phyloP scores from a whole-genome alignment of 2,888 invertebrate species.

The Anagyrus pseudococci region DNA sequence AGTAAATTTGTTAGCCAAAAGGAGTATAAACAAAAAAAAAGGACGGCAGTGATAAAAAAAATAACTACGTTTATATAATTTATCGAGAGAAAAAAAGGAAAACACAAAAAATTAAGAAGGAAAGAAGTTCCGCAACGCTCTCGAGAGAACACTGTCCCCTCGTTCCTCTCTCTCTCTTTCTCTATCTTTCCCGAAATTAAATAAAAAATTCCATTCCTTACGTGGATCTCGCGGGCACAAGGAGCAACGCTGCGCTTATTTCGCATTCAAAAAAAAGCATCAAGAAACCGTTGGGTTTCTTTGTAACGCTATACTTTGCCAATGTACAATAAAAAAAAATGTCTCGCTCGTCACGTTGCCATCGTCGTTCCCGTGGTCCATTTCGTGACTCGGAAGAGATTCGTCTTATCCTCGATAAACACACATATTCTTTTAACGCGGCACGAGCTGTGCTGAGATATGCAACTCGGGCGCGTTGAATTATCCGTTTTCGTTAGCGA shows the following conservation, averaged over 20 bases:
- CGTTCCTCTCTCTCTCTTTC: constrained; percentile 4
- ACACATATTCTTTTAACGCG: too few species aligned
- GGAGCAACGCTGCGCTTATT: constrained; percentile 48
- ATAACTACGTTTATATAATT: constrained; percentile 28
- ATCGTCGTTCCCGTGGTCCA: constrained; percentile 55
- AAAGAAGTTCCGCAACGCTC: constrained; percentile 1
- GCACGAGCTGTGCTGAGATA: too few species aligned
- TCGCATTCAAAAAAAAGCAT: not conserved
- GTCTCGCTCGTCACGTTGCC: constrained; percentile 43
- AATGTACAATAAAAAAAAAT: too few species aligned
- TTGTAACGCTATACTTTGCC: too few species aligned
- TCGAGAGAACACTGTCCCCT: too few species aligned
- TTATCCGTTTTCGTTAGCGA: not conserved
- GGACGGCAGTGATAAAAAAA: constrained; percentile 16
- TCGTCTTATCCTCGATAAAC: too few species aligned
- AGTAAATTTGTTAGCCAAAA: too few species aligned
- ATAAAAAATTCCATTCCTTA: constrained; percentile 22
- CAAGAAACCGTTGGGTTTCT: too few species aligned
- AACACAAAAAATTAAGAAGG: constrained; percentile 15
- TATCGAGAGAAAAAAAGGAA: constrained; percentile 23
- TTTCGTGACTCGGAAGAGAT: constrained; percentile 7
- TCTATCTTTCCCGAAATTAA: constrained; percentile 12
- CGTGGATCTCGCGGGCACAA: constrained; percentile 57
- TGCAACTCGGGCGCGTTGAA: too few species aligned
- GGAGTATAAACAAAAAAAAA: too few species aligned